These are phyloP conservation scores for Hanleya hanleyi DNA, from an alignment of 2,888 invertebrate genomes.

Conservation along the genomic window DNA sequence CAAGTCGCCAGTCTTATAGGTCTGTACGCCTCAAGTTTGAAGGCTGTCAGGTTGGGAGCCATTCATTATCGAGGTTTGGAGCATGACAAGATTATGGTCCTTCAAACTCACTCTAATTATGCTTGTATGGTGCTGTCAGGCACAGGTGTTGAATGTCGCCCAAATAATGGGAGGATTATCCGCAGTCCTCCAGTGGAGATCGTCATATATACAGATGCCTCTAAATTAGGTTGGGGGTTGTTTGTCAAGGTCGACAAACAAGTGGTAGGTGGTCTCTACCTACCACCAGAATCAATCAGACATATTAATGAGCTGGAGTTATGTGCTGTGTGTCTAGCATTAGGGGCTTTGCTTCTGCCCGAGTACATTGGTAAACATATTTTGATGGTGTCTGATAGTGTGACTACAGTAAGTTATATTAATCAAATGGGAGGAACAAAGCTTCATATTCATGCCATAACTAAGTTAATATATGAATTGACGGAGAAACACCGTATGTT, in stretches of 20 bases:
- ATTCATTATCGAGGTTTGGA: not conserved
- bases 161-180: not conserved
- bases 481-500: too few species aligned
- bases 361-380: not conserved
- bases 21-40: too few species aligned
- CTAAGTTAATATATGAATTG: not conserved
- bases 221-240: not conserved
- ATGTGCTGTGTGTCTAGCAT: not conserved
- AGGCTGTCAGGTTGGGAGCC: too few species aligned
- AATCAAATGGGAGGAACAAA: not conserved
- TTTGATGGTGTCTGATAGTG: not conserved
- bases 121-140: not conserved
- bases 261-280: not conserved
- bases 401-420: not conserved
- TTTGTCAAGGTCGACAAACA: too few species aligned
- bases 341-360: not conserved
- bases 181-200: not conserved
- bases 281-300: not conserved
- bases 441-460: not conserved
- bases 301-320: slow-evolving; percentile 6
- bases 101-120: not conserved
- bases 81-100: not conserved
- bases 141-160: not conserved
- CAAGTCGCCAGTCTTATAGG: not conserved
- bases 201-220: not conserved